phyloP scores from a whole-genome alignment of 2,888 invertebrate genomes.

The Cremastobaeus sp. region DNA sequence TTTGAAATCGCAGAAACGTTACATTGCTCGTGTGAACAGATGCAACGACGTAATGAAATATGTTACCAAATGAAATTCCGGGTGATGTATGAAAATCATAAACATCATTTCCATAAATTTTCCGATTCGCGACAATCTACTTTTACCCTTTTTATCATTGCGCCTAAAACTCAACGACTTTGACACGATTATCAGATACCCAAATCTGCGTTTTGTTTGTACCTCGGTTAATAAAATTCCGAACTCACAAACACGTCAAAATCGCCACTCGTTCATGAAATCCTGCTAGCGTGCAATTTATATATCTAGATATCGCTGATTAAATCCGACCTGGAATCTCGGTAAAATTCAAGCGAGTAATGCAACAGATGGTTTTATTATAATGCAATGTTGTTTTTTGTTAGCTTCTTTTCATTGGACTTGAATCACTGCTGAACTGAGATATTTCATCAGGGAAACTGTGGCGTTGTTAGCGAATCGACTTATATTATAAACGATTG shows the following conservation, averaged over 20 bases:
- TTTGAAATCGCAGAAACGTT: conserved; percentile 25
- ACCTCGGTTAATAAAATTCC: conserved; percentile 8
- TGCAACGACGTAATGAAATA: conserved; percentile 45
- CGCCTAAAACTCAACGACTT: conserved; percentile 18
- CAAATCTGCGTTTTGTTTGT: conserved; percentile 16
- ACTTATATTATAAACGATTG: too few species aligned
- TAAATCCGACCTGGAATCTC: too few species aligned
- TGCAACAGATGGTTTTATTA: too few species aligned
- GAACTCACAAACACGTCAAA: conserved; percentile 9
- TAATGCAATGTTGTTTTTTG: too few species aligned
- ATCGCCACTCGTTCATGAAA: conserved; percentile 1
- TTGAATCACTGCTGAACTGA: too few species aligned
- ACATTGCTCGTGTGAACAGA: conserved; percentile 39
- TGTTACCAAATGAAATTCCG: conserved; percentile 38
- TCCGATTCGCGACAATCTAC: conserved; percentile 16
- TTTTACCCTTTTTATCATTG: conserved; percentile 30
- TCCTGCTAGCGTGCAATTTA: too few species aligned
- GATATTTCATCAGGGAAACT: too few species aligned
- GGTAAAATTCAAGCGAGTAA: too few species aligned
- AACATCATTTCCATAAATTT: conserved; percentile 51
- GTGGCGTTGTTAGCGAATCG: too few species aligned
- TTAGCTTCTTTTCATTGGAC: too few species aligned
- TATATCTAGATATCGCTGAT: too few species aligned
- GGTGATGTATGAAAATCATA: conserved; percentile 45
- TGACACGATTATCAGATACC: conserved; percentile 33